Percentiles rank a stretch among this genome's conserved stretches.
Conservation (phyloP, 2,113 vertebrate genomes). For the Xiphophorus hellerii region DNA sequence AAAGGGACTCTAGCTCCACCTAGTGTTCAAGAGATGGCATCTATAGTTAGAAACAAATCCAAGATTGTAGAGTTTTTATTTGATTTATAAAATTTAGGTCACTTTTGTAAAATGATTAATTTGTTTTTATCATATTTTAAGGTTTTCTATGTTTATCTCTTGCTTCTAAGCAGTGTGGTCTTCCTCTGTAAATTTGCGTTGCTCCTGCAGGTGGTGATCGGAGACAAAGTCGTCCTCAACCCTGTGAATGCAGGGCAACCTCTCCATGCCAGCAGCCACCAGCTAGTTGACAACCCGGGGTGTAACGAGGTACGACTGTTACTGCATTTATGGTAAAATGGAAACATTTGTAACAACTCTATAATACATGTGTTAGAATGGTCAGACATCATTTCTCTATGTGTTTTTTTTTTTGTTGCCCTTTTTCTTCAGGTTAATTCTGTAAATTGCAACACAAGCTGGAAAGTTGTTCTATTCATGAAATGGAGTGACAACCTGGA, state of each 20-base stretch:
- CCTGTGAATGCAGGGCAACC: constrained; percentile 98
- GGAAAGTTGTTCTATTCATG: constrained; percentile 99
- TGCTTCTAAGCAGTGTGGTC: background rate
- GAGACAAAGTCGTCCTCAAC: constrained; percentile 99
- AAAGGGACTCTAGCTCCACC: constrained; percentile 20
- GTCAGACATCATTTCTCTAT: background rate
- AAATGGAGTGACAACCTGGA: constrained; percentile 99
- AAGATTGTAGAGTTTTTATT: background rate
- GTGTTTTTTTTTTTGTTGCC: background rate
- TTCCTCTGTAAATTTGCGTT: background rate
- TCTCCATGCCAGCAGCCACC: constrained; percentile 95
- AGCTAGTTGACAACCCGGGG: constrained; percentile 94
- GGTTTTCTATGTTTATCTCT: background rate
- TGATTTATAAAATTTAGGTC: background rate
- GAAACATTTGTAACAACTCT: background rate
- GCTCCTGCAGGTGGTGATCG: constrained; percentile 91
- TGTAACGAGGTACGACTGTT: constrained; percentile 89
- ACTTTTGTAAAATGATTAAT: background rate
- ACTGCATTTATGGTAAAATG: background rate
- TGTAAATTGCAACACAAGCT: constrained; percentile 98
- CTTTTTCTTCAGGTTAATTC: constrained; percentile 89
- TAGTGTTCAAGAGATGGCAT: constrained; percentile 23
- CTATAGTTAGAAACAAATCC: background rate
- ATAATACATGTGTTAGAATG: background rate
- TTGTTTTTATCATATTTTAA: background rate